These are phyloP conservation scores for Sebastes minor DNA, from an alignment of 2,797 vertebrate species.

Conservation along the genomic window DNA sequence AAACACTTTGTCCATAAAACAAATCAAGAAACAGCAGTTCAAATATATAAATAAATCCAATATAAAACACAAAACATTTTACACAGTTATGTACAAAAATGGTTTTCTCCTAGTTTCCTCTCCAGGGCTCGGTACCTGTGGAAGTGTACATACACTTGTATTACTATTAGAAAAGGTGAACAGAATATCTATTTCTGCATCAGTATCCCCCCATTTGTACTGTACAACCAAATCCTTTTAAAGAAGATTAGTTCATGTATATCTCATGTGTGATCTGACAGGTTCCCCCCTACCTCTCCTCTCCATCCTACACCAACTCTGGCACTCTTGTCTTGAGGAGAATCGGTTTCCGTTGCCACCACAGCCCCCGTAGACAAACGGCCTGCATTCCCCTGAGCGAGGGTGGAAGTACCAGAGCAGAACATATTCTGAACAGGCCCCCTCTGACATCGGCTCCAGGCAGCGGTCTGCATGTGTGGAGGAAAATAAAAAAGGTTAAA, in stretches of 20 bases:
- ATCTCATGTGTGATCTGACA: not conserved
- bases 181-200: not conserved
- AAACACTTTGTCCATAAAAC: conserved; percentile 10
- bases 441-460: conserved; percentile 86
- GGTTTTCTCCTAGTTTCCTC: conserved; percentile 29
- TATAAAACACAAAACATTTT: conserved; percentile 45
- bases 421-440: conserved; percentile 81
- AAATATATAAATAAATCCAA: conserved; percentile 64
- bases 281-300: conserved; percentile 46
- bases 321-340: conserved; percentile 77
- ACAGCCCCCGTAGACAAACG: conserved; percentile 90
- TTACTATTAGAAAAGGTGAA: not conserved
- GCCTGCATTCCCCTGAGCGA: conserved; percentile 78
- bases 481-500: not conserved
- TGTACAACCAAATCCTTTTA: not conserved
- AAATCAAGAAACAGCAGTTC: conserved; percentile 7
- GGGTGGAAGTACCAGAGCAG: conserved; percentile 90
- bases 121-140: conserved; percentile 50
- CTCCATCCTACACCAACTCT: conserved; percentile 70
- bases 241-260: conserved; percentile 2
- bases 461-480: conserved; percentile 70
- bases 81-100: conserved; percentile 64
- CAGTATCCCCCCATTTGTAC: not conserved
- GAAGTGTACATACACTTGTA: not conserved
- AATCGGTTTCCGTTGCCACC: conserved; percentile 88